These are phyloP conservation scores for Steatocranus sp. DNA, from an alignment of 2,797 vertebrate species.

Conservation along the genomic window DNA sequence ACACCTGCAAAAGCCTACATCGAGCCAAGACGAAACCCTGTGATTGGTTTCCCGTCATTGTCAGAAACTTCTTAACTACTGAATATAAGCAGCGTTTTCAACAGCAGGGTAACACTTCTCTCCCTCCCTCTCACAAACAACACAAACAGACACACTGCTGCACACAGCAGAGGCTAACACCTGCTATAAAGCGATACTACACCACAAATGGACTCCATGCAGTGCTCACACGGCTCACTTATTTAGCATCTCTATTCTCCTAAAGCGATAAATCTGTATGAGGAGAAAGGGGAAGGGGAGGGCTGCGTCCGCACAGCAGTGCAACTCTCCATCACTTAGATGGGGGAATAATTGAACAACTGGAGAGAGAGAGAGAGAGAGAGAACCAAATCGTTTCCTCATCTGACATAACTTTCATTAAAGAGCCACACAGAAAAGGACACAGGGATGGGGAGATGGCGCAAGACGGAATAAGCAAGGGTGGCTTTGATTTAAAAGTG, in stretches of 20 bases:
- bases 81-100: slow-evolving; percentile 14
- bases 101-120: not conserved
- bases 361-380: slow-evolving; percentile 22
- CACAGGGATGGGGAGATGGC: not conserved
- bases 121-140: not conserved
- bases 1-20: not conserved
- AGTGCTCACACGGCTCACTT: slow-evolving; percentile 30
- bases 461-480: slow-evolving; percentile 6
- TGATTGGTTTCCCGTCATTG: slow-evolving; percentile 20
- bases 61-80: not conserved
- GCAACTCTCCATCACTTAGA: slow-evolving; percentile 57
- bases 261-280: slow-evolving; percentile 45
- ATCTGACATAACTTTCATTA: slow-evolving; percentile 60
- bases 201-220: slow-evolving; percentile 43
- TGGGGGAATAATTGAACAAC: slow-evolving; percentile 61
- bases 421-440: not conserved
- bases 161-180: slow-evolving; percentile 7
- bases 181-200: slow-evolving; percentile 21
- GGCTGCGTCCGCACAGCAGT: slow-evolving; percentile 2
- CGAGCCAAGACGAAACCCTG: not conserved
- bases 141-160: not conserved
- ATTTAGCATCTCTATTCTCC: slow-evolving; percentile 45
- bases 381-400: slow-evolving; percentile 52
- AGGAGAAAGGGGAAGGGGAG: not conserved
- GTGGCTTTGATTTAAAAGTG: not conserved